phyloP scores from a whole-genome alignment of 2,113 vertebrate genomes.

The Thinocorus orbignyianus region DNA sequence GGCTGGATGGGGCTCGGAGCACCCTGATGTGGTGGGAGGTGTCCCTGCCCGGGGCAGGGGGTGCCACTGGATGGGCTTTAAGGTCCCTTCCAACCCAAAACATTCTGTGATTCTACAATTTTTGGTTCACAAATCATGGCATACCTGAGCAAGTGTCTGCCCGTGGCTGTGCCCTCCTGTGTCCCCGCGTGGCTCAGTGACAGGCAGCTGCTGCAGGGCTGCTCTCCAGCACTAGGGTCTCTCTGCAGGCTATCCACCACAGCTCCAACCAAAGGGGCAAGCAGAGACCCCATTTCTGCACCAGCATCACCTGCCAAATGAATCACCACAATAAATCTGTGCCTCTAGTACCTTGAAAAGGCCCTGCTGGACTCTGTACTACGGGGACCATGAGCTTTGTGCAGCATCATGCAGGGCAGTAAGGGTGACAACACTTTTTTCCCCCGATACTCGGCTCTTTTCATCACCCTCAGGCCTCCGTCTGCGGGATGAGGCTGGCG shows the following conservation, averaged over 20 bases:
- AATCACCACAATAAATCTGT: neutral
- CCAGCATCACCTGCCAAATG: fast-evolving
- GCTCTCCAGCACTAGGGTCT: neutral
- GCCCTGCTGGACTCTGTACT: neutral
- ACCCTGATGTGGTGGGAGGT: neutral
- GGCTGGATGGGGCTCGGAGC: neutral
- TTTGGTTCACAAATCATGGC: fast-evolving
- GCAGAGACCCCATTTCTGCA: neutral
- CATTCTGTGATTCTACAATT: neutral
- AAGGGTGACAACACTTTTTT: neutral
- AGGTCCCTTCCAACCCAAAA: neutral
- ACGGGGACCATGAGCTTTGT: fast-evolving
- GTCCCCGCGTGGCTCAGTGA: fast-evolving
- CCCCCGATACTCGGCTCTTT: neutral
- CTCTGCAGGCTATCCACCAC: neutral
- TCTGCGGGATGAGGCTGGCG: neutral
- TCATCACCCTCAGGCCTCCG: neutral
- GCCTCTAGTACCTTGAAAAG: fast-evolving
- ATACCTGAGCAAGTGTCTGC: fast-evolving
- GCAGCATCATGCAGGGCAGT: fast-evolving
- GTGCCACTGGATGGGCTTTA: neutral
- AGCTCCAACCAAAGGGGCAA: neutral
- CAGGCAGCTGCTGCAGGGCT: fast-evolving
- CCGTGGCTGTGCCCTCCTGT: neutral
- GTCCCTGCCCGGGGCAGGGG: neutral